Evolutionary conservation across 2,113 vertebrate genomes (phyloP).

Genomic region (Paradisaea rubra): DNA sequence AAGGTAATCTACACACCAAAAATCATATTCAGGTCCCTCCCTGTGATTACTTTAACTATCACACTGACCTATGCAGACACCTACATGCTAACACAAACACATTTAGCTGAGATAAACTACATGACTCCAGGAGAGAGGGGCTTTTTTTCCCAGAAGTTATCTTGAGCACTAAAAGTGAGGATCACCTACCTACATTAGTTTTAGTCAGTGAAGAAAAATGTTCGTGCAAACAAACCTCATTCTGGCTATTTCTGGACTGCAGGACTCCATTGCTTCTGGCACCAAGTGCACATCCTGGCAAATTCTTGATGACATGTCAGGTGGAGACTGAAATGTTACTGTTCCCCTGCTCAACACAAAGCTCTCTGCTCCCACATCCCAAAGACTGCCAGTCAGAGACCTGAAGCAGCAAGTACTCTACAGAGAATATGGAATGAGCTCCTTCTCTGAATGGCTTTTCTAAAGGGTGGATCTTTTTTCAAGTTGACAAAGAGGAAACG

Average conservation of each 20-base stretch:
- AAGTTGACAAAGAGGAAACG: not conserved
- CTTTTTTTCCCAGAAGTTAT: not conserved
- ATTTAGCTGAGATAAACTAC: not conserved
- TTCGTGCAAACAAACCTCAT: not conserved
- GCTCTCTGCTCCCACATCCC: not conserved
- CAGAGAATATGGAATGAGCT: not conserved
- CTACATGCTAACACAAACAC: not conserved
- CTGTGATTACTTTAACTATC: not conserved
- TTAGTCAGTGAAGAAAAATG: not conserved
- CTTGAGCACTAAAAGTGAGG: not conserved
- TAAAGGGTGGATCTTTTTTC: not conserved
- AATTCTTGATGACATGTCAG: not conserved
- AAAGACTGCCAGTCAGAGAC: not conserved
- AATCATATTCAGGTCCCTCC: not conserved
- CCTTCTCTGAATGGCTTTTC: not conserved
- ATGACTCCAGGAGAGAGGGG: not conserved
- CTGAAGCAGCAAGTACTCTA: not conserved
- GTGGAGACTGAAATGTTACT: not conserved
- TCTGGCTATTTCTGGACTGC: not conserved
- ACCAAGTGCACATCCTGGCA: not conserved
- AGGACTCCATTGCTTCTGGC: not conserved
- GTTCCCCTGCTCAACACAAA: not conserved
- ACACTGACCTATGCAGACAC: not conserved
- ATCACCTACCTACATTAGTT: not conserved
- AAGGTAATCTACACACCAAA: not conserved